A percentile compares a stretch with the other conserved stretches of the same genome.
Conservation (phyloP, 2,113 vertebrate genomes). For the Lagopus leucura region DNA sequence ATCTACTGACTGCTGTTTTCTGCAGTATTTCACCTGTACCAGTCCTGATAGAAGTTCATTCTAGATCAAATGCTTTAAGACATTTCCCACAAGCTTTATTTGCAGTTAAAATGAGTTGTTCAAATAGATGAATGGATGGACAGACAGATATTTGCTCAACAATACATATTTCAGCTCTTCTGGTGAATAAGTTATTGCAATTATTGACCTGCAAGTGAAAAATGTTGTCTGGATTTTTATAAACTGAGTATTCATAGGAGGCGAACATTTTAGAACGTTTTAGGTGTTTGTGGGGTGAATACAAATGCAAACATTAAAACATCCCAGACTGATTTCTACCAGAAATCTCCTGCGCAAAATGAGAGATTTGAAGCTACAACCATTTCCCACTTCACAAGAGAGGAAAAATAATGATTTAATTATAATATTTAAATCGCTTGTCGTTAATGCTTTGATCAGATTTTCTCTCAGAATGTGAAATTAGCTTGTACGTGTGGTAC, state of each 20-base stretch:
- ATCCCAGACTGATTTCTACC: constrained; percentile 2
- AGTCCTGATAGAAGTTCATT: neutral
- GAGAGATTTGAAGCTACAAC: constrained; percentile 14
- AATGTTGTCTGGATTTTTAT: constrained; percentile 26
- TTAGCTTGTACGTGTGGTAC: neutral
- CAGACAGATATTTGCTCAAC: neutral
- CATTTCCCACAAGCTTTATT: neutral
- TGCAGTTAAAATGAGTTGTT: neutral
- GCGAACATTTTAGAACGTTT: neutral
- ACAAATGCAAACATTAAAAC: constrained; percentile 58
- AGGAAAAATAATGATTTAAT: neutral
- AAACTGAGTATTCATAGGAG: constrained; percentile 56
- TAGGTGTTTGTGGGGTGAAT: constrained; percentile 40
- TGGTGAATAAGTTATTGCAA: constrained; percentile 37
- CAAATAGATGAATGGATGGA: neutral
- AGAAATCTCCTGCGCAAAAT: constrained; percentile 24
- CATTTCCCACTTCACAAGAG: neutral
- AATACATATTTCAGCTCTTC: neutral
- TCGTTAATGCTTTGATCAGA: constrained; percentile 14
- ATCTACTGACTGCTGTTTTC: neutral
- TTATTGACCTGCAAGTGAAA: constrained; percentile 39
- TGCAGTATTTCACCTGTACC: neutral
- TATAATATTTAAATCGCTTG: neutral
- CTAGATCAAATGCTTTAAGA: neutral
- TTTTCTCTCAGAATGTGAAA: constrained; percentile 27